Evolutionary conservation across 2,113 vertebrate species (phyloP).

Genomic region (Pogonocichla stellata): DNA sequence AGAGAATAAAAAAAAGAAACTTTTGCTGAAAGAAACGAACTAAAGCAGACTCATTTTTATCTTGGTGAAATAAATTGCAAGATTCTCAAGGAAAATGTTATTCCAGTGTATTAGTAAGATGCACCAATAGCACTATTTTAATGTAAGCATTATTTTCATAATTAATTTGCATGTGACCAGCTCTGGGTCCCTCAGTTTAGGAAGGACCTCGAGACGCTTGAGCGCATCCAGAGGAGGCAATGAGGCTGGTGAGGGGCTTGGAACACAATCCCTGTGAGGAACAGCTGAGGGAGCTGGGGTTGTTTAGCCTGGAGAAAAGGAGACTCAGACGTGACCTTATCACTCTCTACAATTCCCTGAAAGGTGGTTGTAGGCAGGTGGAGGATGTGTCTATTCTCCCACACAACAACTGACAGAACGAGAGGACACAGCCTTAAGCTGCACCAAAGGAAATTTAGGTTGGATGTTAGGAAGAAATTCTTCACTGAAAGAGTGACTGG

Average conservation of each 20-base stretch:
- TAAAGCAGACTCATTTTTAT: neutral
- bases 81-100: neutral
- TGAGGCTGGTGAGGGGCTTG: neutral
- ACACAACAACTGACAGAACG: neutral
- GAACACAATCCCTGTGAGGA: neutral
- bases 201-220: rapidly evolving
- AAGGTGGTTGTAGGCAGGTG: neutral
- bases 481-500: neutral
- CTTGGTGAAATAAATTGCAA: neutral
- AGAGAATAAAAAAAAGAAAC: neutral
- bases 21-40: neutral
- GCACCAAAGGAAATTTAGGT: neutral
- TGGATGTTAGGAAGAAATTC: neutral
- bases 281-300: neutral
- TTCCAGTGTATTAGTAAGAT: neutral
- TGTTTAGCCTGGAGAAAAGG: neutral
- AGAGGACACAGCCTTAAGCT: neutral
- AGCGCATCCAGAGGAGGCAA: rapidly evolving
- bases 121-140: neutral
- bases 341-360: neutral
- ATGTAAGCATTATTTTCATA: neutral
- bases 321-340: neutral
- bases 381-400: neutral
- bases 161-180: neutral
- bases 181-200: neutral